Evolutionary conservation across 2,113 vertebrate species (phyloP).

Genomic region (Stegastes partitus): DNA sequence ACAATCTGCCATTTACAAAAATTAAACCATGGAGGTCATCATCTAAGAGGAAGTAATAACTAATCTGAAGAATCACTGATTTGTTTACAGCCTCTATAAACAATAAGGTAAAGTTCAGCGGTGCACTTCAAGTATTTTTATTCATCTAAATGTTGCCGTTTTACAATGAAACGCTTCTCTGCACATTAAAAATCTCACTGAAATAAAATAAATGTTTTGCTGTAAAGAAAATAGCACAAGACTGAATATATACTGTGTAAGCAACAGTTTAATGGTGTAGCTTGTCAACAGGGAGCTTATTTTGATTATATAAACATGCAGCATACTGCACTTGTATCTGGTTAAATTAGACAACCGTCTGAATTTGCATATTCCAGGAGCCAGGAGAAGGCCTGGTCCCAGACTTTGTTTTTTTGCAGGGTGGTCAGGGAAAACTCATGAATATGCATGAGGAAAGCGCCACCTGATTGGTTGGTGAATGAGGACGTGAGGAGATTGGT

Average conservation of each 20-base stretch:
- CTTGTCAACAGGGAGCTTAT: neutral
- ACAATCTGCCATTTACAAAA: neutral
- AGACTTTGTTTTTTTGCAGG: too few relatives aligned
- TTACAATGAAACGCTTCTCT: too few relatives aligned
- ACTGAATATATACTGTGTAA: neutral
- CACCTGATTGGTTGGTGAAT: too few relatives aligned
- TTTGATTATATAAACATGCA: neutral
- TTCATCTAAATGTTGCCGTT: too few relatives aligned
- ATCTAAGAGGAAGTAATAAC: neutral
- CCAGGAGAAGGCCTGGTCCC: too few relatives aligned
- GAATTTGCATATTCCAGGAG: too few relatives aligned
- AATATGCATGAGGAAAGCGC: too few relatives aligned
- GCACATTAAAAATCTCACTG: too few relatives aligned
- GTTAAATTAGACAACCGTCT: too few relatives aligned
- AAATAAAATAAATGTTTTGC: neutral
- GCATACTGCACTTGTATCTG: too few relatives aligned
- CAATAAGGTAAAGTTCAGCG: constrained; percentile 13
- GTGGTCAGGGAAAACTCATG: too few relatives aligned
- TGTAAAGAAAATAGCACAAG: neutral
- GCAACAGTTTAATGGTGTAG: neutral
- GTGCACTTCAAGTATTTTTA: neutral
- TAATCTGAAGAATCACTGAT: neutral
- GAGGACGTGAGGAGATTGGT: too few relatives aligned
- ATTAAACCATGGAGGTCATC: neutral
- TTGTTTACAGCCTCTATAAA: neutral